These are phyloP conservation scores for Amyelois transitella DNA, from an alignment of 1,140 invertebrate genomes.

Conservation along the genomic window DNA sequence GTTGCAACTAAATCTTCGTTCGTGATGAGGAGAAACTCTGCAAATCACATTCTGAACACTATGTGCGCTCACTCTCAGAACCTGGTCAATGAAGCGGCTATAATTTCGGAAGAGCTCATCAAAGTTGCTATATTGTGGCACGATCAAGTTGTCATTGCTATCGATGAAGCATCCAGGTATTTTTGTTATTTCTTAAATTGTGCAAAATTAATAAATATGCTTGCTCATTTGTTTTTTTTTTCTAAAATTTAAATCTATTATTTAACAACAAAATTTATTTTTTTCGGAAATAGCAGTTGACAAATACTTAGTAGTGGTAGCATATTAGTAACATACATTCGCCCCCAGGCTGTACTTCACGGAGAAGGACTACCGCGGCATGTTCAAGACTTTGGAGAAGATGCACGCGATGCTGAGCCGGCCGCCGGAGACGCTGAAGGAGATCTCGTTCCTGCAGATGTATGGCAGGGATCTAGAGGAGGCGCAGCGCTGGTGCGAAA, in stretches of 20 bases:
- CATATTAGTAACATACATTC: too few species aligned
- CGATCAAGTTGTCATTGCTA: slow-evolving; percentile 98
- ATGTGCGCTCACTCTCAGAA: slow-evolving; percentile 95
- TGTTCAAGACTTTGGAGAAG: slow-evolving; percentile 97
- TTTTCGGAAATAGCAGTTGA: too few species aligned
- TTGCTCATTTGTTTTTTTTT: slow-evolving; percentile 4
- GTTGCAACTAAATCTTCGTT: slow-evolving; percentile 97
- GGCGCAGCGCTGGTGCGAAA: slow-evolving; percentile 94
- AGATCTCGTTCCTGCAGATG: slow-evolving; percentile 97
- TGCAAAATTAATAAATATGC: neutral
- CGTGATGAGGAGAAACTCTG: slow-evolving; percentile 86
- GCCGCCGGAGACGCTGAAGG: slow-evolving; percentile 96
- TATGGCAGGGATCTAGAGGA: slow-evolving; percentile 96
- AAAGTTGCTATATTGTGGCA: slow-evolving; percentile 99
- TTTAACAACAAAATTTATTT: too few species aligned
- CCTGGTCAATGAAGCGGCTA: slow-evolving; percentile 95
- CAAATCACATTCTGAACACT: slow-evolving; percentile 95
- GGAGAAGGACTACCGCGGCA: slow-evolving; percentile 94
- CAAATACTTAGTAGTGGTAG: too few species aligned
- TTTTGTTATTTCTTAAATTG: slow-evolving; percentile 4
- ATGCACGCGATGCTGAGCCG: slow-evolving; percentile 95
- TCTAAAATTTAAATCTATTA: neutral
- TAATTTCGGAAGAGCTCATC: slow-evolving; percentile 97
- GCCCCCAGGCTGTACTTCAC: slow-evolving; percentile 90
- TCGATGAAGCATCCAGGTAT: slow-evolving; percentile 95